Evolutionary conservation across 2,888 invertebrate species (phyloP).

Genomic region (Sesamia inferens): DNA sequence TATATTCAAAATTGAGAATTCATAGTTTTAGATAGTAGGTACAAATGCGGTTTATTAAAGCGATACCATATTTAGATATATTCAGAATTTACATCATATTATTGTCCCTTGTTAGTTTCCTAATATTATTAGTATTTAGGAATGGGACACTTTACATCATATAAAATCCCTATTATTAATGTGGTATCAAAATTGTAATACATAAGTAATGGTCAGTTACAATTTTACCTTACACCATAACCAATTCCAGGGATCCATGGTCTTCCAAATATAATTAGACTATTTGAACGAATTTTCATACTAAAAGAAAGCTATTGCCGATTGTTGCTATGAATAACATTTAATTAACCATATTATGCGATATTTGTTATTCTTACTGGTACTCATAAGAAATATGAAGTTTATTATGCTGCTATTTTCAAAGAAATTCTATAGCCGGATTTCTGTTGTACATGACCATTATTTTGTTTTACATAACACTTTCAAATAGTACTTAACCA

Average conservation of each 20-base stretch:
- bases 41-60: constrained; percentile 77
- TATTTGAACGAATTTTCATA: constrained; percentile 66
- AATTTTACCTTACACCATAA: constrained; percentile 66
- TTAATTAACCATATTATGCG: constrained; percentile 25
- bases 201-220: constrained; percentile 81
- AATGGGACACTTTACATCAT: constrained; percentile 70
- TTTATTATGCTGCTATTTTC: constrained; percentile 18
- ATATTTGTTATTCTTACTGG: constrained; percentile 32
- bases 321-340: constrained; percentile 32
- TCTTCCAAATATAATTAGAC: constrained; percentile 78
- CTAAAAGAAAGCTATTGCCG: constrained; percentile 22
- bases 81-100: constrained; percentile 70
- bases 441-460: constrained; percentile 77
- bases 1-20: constrained; percentile 86
- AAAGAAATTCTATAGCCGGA: constrained; percentile 25
- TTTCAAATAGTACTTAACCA: constrained; percentile 85
- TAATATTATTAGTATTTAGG: constrained; percentile 69
- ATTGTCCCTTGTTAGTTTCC: constrained; percentile 71
- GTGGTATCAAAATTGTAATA: constrained; percentile 76
- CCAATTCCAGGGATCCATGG: constrained; percentile 72
- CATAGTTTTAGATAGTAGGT: constrained; percentile 78
- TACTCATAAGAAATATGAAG: constrained; percentile 28
- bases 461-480: constrained; percentile 77
- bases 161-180: constrained; percentile 75
- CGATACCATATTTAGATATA: constrained; percentile 79